Evolutionary conservation across 2,888 invertebrate species (phyloP).

Genomic region (Orthosia incerta): DNA sequence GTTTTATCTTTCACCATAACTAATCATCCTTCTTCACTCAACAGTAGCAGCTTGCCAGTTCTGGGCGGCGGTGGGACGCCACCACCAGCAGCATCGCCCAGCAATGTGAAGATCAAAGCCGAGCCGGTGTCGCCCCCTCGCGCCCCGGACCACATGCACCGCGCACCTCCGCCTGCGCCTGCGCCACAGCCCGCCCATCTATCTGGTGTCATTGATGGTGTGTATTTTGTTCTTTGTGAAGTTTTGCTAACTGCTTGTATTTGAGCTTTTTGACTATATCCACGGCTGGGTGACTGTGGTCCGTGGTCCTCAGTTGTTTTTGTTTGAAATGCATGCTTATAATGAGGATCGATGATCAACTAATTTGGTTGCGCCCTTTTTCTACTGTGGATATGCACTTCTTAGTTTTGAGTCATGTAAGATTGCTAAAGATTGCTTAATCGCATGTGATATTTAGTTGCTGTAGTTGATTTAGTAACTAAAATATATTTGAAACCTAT

Average conservation of each 20-base stretch:
- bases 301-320: background rate
- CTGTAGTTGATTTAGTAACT: constrained; percentile 32
- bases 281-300: background rate
- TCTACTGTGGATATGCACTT: background rate
- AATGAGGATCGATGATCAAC: background rate
- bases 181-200: constrained; percentile 88
- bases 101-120: constrained; percentile 97
- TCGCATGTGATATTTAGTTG: constrained; percentile 30
- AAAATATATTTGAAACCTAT: constrained; percentile 40
- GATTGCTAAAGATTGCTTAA: constrained; percentile 16
- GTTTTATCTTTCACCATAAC: background rate
- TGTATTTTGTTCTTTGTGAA: constrained; percentile 50
- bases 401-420: background rate
- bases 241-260: constrained; percentile 28
- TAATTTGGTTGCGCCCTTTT: too few relatives aligned
- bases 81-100: constrained; percentile 94
- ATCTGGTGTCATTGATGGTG: constrained; percentile 87
- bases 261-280: too few relatives aligned
- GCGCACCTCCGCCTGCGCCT: constrained; percentile 86
- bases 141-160: constrained; percentile 93
- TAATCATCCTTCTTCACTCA: constrained; percentile 38
- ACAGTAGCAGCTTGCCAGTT: constrained; percentile 93
- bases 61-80: constrained; percentile 93
- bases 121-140: constrained; percentile 98
- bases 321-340: background rate